A percentile compares a stretch with the other conserved stretches of the same genome.
Evolutionary conservation across 1,140 invertebrate genomes (phyloP).

Genomic region (Drosophila saltans): DNA sequence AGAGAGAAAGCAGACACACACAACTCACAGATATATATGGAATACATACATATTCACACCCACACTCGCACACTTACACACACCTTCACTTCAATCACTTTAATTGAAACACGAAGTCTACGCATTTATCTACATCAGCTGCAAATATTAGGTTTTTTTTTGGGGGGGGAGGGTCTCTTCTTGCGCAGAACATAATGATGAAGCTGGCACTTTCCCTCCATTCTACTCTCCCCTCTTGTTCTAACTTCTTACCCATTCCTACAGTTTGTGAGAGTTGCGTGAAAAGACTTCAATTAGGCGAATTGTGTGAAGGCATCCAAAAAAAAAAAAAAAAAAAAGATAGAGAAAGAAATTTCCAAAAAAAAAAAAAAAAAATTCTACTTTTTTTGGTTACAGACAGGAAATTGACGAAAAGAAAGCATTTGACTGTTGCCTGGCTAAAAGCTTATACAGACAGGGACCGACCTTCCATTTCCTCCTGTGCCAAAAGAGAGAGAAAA

Average conservation of each 20-base stretch:
- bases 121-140: conserved; percentile 80
- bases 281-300: conserved; percentile 76
- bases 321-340: conserved; percentile 24
- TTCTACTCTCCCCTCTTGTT: conserved; percentile 4
- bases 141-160: conserved; percentile 74
- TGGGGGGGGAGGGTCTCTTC: not conserved
- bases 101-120: conserved; percentile 81
- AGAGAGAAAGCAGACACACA: not conserved
- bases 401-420: conserved; percentile 54
- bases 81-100: conserved; percentile 75
- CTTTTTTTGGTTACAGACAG: conserved; percentile 35
- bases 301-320: conserved; percentile 52
- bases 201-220: conserved; percentile 16
- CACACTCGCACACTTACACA: conserved; percentile 20
- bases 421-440: not conserved
- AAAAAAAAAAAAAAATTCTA: conserved; percentile 7
- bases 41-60: not conserved
- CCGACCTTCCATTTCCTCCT: not conserved
- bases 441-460: conserved; percentile 4
- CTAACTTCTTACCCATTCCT: not conserved
- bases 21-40: not conserved
- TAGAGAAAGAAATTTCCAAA: conserved; percentile 23
- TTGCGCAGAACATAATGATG: conserved; percentile 50
- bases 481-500: not conserved
- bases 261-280: conserved; percentile 56